Base-by-base conservation (phyloP, 1,140 invertebrate species). In the Aphelinus certus region DNA sequence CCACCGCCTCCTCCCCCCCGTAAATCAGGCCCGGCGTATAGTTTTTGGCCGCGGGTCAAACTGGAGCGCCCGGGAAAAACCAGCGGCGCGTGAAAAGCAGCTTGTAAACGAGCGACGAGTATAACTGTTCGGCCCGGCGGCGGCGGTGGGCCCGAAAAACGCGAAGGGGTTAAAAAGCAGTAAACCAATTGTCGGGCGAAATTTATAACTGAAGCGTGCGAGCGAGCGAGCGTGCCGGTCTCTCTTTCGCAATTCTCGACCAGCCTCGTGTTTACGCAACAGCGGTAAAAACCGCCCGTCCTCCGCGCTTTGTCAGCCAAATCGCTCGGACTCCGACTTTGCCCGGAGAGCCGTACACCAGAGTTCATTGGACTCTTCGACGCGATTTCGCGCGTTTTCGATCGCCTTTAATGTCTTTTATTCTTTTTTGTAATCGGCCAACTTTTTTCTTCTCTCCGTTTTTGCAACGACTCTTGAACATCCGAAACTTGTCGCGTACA, bases 181-280 rank as follows among this genome's bases (percentile, higher is more conserved):
- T 81, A 81, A 83, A 83, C 73, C 65, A 79, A 80, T 83, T 71
- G 81, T 74, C 3, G 45, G 6, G 2, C 69, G 61, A 83, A 85
- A 85, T 84, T 83, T 83, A 83, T 73, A 82, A 82, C 80, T 80
- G 67, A 72, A 82, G 79, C 79, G 72, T 56, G 26, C 26, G 26
- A 26, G 26, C 26, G 26, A 26, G 26, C 26, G 26, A 26, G 26
- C 26, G 26, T 26, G 26, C 26, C 26, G 26, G 26, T 26, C 26
- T 26, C 26, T 26, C 26, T 26, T 26, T 26, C 26, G 26, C 26
- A 26, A 26, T 26, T 26, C 26, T 26, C 26, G 26, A 26, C 26
- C 26, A 26, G n/a, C 7, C 9, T 61, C 53, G n/a, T 71, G 61
- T 78, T 83, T 76, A 76, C 77, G 79, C 70, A 80, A 80, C 10